Percentiles rank a stretch among this genome's conserved stretches.
Conservation (phyloP, 53 echinoderm and acorn worm genomes). For the Zoroaster sp. region DNA sequence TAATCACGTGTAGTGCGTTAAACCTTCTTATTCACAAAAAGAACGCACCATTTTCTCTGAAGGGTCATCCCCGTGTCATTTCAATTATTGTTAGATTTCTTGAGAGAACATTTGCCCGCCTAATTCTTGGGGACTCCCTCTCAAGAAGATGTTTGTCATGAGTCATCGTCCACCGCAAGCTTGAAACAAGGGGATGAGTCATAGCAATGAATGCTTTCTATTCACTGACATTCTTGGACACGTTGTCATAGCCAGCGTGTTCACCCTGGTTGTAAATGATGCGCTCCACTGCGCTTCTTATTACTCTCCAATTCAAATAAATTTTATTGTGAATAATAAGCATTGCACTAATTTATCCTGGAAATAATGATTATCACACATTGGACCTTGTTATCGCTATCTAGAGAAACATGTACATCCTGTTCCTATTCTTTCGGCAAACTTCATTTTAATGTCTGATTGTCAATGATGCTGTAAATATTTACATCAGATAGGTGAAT, state of each 20-base stretch:
- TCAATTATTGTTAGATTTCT: too few relatives aligned
- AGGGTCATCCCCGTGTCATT: not conserved
- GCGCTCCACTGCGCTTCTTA: not conserved
- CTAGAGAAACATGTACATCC: too few relatives aligned
- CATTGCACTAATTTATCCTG: too few relatives aligned
- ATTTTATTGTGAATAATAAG: too few relatives aligned
- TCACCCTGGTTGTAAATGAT: not conserved
- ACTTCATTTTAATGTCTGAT: too few relatives aligned
- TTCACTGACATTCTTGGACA: constrained; percentile 36
- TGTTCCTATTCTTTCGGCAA: too few relatives aligned
- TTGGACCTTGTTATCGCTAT: too few relatives aligned
- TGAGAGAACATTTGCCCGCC: not conserved
- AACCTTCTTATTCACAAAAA: not conserved
- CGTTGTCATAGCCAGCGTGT: constrained; percentile 19
- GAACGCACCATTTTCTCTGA: not conserved
- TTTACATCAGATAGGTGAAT: too few relatives aligned
- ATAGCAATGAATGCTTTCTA: not conserved
- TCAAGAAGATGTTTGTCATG: not conserved
- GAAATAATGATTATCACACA: too few relatives aligned
- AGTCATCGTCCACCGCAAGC: not conserved
- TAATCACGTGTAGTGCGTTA: not conserved
- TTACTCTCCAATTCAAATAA: too few relatives aligned
- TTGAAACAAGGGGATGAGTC: not conserved
- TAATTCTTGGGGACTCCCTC: constrained; percentile 30
- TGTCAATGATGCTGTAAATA: too few relatives aligned